Evolutionary conservation across 2,113 vertebrate species (phyloP), one percentile per base, ranked within the genome.

Genomic region (Dromiciops gliroides): DNA sequence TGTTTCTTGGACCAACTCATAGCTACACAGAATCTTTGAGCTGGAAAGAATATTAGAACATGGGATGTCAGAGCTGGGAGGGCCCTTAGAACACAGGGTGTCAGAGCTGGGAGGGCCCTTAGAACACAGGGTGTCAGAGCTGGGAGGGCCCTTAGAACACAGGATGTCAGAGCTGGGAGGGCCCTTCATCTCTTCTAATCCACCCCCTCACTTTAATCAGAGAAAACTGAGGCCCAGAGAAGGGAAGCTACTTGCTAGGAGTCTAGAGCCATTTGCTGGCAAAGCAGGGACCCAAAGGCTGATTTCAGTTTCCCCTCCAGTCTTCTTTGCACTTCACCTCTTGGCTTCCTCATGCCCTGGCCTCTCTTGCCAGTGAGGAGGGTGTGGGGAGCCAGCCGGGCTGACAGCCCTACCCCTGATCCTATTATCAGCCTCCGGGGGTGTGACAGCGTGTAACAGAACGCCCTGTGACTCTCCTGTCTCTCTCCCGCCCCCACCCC

Each of bases 351-450:
- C 0, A 3, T 0, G 53, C 51, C 53, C 25, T 26, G 3, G 23
- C 89, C 31, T n/a, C 48, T 49, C 90, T 5, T 25, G 50, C 51
- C 50, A 51, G 2, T 0, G 0, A 83, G 51, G 50, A 37, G 50
- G 91, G 53, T 23, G 50, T 23, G 50, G 94, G 92, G 48, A 26
- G 31, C 60, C 28, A 49, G 26, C 51, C 51, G 3, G 37, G 37
- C 47, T 44, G 6, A 93, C 83, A 48, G 48, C 67, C 0, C 8
- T 22, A 53, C 60, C 95, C 92, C 93, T 93, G 60, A 96, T 91
- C 95, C 92, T 91, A 88, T 96, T 94, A 75, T 88, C 91, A 37
- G 60, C 51, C 90, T 75, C 48, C 8, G 0, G 60, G 88, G 47
- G 47, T 0, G 51, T 97, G 95, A 94, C 95, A 83, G 28, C 6